Percentiles rank a stretch among this genome's conserved stretches.
These are phyloP conservation scores for Trialeurodes vaporariorum DNA, from an alignment of 1,140 invertebrate genomes.

Conservation along the genomic window DNA sequence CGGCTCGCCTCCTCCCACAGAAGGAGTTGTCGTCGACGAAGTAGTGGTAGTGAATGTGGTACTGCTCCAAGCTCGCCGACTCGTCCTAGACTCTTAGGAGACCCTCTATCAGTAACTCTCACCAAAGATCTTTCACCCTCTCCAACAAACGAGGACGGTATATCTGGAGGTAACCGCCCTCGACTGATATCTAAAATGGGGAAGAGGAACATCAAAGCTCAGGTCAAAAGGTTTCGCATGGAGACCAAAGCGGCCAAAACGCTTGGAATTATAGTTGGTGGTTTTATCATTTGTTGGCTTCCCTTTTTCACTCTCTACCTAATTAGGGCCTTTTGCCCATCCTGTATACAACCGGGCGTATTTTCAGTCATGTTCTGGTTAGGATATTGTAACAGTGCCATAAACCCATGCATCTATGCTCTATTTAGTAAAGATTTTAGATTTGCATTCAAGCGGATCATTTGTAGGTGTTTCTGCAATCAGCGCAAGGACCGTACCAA, in stretches of 20 bases:
- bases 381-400: constrained; percentile 91
- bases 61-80: constrained; percentile 15
- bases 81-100: constrained; percentile 17
- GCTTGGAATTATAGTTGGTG: constrained; percentile 83
- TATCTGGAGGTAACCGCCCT: constrained; percentile 37
- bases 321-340: constrained; percentile 64
- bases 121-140: constrained; percentile 27
- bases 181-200: constrained; percentile 60
- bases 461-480: constrained; percentile 66
- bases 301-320: constrained; percentile 93
- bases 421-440: constrained; percentile 87
- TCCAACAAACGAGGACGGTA: constrained; percentile 15
- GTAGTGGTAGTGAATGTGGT: constrained; percentile 31
- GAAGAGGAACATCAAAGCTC: constrained; percentile 70
- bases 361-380: constrained; percentile 93
- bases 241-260: constrained; percentile 92
- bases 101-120: constrained; percentile 18
- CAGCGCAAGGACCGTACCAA: constrained; percentile 5
- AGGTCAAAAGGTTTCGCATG: constrained; percentile 73
- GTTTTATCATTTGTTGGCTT: constrained; percentile 86
- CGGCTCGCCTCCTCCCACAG: constrained; percentile 24
- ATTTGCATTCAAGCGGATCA: constrained; percentile 81
- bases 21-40: constrained; percentile 23
- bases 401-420: constrained; percentile 87
- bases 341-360: constrained; percentile 63